A percentile compares a stretch with the other conserved stretches of the same genome.
phyloP scores from a whole-genome alignment of 2,888 invertebrate genomes.

The Diarsia dahlii region DNA sequence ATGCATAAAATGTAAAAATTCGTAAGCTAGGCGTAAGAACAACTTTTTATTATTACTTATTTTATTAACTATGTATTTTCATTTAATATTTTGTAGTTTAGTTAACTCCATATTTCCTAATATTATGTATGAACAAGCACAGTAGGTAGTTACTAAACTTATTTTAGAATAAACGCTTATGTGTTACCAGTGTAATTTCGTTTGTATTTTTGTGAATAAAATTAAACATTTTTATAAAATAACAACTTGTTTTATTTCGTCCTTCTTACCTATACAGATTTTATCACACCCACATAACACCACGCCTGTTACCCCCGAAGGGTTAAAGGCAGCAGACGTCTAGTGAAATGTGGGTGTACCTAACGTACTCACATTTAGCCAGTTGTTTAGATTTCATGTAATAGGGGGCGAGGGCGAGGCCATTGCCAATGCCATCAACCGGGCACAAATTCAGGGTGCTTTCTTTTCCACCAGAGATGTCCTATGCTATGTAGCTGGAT shows the following conservation, averaged over 20 bases:
- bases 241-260: conserved; percentile 2
- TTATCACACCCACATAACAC: too few species aligned
- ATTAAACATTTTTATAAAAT: conserved; percentile 53
- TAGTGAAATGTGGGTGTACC: too few species aligned
- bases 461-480: too few species aligned
- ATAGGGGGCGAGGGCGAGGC: too few species aligned
- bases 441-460: too few species aligned
- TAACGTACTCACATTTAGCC: too few species aligned
- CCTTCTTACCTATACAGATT: not conserved
- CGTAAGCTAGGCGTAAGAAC: not conserved
- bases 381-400: too few species aligned
- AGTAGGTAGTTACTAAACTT: not conserved
- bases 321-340: too few species aligned
- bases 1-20: not conserved
- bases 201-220: conserved; percentile 68
- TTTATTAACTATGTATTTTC: not conserved
- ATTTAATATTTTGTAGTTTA: conserved; percentile 21
- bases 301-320: too few species aligned
- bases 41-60: conserved; percentile 12
- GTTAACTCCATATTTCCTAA: conserved; percentile 23
- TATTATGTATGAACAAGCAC: conserved; percentile 23
- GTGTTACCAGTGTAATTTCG: conserved; percentile 52
- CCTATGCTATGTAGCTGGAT: too few species aligned
- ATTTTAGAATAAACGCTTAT: conserved; percentile 27
- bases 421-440: too few species aligned